Percentiles rank a stretch among this genome's conserved stretches.
Evolutionary conservation across 2,888 invertebrate genomes (phyloP).

Genomic region (Rhagonycha fulva): DNA sequence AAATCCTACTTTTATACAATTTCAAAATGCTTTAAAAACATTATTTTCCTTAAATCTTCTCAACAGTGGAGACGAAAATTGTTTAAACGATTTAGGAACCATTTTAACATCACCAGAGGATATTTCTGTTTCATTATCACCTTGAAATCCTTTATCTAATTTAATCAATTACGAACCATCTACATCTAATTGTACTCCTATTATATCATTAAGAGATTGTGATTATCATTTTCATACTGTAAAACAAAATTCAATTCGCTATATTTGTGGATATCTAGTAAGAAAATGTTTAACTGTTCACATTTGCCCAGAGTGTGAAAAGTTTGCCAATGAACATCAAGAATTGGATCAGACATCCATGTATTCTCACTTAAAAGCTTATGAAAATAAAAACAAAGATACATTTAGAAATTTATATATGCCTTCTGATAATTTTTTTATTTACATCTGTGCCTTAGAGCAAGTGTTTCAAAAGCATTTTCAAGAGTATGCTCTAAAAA

Average conservation of each 20-base stretch:
- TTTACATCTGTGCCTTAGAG: too few species aligned
- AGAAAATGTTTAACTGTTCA: not conserved
- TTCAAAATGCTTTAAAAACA: slow-evolving; percentile 29
- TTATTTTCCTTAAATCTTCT: slow-evolving; percentile 27
- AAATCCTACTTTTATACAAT: slow-evolving; percentile 35
- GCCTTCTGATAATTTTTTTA: not conserved
- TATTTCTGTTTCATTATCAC: too few species aligned
- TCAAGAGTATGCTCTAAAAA: too few species aligned
- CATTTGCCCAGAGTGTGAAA: not conserved
- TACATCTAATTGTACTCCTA: too few species aligned
- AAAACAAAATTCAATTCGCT: too few species aligned
- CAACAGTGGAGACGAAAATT: not conserved
- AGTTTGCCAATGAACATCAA: not conserved
- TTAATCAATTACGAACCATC: too few species aligned
- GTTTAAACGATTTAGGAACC: not conserved
- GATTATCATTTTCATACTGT: too few species aligned
- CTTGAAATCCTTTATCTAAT: too few species aligned
- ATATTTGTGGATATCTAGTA: not conserved
- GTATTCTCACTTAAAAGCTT: not conserved
- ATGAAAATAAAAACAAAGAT: not conserved
- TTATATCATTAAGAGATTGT: too few species aligned
- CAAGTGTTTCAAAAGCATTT: too few species aligned
- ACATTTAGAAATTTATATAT: not conserved
- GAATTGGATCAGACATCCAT: not conserved
- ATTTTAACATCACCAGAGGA: not conserved